These are phyloP conservation scores for Steatocranus sp. DNA, from an alignment of 2,797 vertebrate genomes.

Conservation along the genomic window DNA sequence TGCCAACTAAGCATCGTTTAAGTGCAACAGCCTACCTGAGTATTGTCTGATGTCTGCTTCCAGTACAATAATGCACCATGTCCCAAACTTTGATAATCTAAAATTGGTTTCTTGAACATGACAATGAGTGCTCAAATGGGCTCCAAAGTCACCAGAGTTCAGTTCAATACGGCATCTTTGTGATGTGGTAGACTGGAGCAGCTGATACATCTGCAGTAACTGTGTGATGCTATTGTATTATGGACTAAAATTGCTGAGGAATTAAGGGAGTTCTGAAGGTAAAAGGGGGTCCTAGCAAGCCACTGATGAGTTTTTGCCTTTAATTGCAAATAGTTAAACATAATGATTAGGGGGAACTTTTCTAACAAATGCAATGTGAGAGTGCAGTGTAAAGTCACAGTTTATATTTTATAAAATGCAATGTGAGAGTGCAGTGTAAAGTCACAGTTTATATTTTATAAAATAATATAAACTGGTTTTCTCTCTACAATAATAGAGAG, in stretches of 20 bases:
- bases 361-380: not conserved
- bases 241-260: not conserved
- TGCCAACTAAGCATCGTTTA: not conserved
- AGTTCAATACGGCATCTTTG: not conserved
- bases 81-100: not conserved
- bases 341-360: not conserved
- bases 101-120: not conserved
- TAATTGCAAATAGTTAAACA: not conserved
- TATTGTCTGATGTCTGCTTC: constrained; percentile 43
- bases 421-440: not conserved
- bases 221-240: not conserved
- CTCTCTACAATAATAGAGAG: not conserved
- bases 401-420: not conserved
- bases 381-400: not conserved
- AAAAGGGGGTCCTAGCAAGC: not conserved
- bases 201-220: not conserved
- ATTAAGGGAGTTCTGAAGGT: not conserved
- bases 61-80: constrained; percentile 29
- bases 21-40: not conserved
- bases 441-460: not conserved
- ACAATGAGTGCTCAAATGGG: not conserved
- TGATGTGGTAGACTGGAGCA: not conserved
- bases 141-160: not conserved
- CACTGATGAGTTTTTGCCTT: not conserved
- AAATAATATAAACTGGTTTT: too few species aligned